phyloP scores from a whole-genome alignment of 2,113 vertebrate species.

The Morone saxatilis region DNA sequence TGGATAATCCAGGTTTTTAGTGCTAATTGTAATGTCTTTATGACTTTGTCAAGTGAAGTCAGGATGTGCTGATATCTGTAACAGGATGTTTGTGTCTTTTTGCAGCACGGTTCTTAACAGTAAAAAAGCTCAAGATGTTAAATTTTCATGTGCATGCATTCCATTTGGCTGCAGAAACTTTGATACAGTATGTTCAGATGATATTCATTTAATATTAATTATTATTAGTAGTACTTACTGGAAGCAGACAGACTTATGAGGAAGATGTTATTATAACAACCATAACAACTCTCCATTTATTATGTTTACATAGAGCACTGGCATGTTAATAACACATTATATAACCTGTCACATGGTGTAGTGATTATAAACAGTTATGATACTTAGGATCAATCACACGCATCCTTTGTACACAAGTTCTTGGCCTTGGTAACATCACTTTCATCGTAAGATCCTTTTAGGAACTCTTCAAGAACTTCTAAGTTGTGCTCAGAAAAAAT shows the following conservation, averaged over 20 bases:
- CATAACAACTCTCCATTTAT: not conserved
- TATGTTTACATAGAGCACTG: conserved; percentile 11
- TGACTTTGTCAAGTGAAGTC: not conserved
- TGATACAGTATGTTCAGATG: not conserved
- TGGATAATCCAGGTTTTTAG: not conserved
- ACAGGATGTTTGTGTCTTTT: not conserved
- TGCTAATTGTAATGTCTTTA: not conserved
- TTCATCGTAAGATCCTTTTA: too few species aligned
- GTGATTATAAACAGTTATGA: not conserved
- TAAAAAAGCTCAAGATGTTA: not conserved
- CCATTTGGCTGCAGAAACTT: not conserved
- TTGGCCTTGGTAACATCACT: too few species aligned
- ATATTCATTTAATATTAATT: not conserved
- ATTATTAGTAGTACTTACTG: not conserved
- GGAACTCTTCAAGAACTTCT: too few species aligned
- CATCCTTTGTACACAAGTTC: not conserved
- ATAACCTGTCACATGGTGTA: not conserved
- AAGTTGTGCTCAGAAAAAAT: too few species aligned
- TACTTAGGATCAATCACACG: not conserved
- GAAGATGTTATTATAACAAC: not conserved
- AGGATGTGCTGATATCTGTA: not conserved
- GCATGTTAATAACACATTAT: not conserved
- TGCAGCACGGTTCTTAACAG: not conserved
- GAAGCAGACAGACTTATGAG: not conserved
- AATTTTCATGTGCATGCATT: not conserved